Evolutionary conservation across 1,140 invertebrate species (phyloP).

Genomic region (Drosophila grimshawi): DNA sequence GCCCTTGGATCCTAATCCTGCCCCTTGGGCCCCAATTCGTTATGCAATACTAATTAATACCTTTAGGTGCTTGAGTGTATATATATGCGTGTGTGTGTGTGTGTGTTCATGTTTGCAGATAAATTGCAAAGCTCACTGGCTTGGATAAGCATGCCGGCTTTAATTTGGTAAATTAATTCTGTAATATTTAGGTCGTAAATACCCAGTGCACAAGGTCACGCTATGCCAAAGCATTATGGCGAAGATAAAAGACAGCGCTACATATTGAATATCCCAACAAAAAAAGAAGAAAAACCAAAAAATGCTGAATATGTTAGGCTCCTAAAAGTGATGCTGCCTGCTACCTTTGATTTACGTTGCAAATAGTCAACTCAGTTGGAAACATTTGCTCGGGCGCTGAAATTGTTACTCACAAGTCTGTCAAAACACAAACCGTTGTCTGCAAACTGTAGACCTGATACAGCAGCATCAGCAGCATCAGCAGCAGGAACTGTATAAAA

Average conservation of each 20-base stretch:
- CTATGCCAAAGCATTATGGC: conserved; percentile 6
- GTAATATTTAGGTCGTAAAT: conserved; percentile 79
- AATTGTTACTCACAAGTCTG: conserved; percentile 37
- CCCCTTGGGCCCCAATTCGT: conserved; percentile 14
- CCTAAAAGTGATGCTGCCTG: conserved; percentile 7
- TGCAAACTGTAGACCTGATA: conserved; percentile 11
- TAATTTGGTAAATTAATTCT: conserved; percentile 81
- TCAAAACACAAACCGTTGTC: conserved; percentile 55
- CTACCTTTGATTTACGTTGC: conserved; percentile 70
- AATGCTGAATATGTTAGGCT: conserved; percentile 69
- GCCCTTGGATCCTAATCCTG: conserved; percentile 11
- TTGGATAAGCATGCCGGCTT: conserved; percentile 78
- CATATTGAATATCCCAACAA: conserved; percentile 44
- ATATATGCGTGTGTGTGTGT: conserved; percentile 10
- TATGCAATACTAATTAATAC: conserved; percentile 78
- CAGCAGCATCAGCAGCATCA: background rate
- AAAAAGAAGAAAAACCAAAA: conserved; percentile 25
- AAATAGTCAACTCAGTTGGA: conserved; percentile 80
- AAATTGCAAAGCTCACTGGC: conserved; percentile 77
- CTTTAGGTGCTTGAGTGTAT: conserved; percentile 60
- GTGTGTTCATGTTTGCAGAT: conserved; percentile 66
- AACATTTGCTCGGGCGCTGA: conserved; percentile 53
- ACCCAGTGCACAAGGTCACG: conserved; percentile 65
- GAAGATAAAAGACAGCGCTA: conserved; percentile 53
- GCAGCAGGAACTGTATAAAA: background rate